Evolutionary conservation across 2,113 vertebrate species (phyloP), one percentile per base, ranked within the genome.

Genomic region (Puntigrus tetrazona): DNA sequence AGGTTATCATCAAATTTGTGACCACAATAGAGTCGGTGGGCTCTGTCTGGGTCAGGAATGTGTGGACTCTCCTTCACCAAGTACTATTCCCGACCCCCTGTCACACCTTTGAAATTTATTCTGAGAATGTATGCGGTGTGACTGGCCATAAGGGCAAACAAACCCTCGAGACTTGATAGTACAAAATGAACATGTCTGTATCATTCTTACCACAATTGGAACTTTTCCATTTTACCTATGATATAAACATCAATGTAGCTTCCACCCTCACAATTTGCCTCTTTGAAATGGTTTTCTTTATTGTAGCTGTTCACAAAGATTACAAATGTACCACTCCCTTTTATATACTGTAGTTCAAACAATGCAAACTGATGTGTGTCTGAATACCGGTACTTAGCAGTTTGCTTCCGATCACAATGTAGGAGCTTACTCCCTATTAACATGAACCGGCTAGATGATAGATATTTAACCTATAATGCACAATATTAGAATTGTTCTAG

Each of bases 1-100:
- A 95, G 96, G 94, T 95, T 98, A 74, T 96, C 97, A 22, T 98
- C 97, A 93, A 98, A 98, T 91, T 97, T 98, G 97, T 99, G 97
- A 99, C 96, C 93, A 50, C 72, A n/a, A 81, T 59, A 69, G 47
- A 86, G 70, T 81, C 82, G 82, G 61, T 25, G 55, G 59, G 36
- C 50, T 55, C 38, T 70, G 55, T 10, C 45, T 34, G 9, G 27
- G 38, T 72, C 9, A 29, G 80, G 43, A 86, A 61, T 20, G 31
- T 50, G n/a, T 80, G n/a, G 63, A 78, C 63, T 80, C 69, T 69
- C 27, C 80, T 70, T 87, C 72, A 43, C 31, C 85, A 29, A 78
- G 29, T 57, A 79, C 57, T 78, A 67, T 88, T 83, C 75, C 84
- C 59, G 55, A 87, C 47, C 38, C 69, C 70, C 34, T 38, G 85